These are phyloP conservation scores for Agriopis marginaria DNA, from an alignment of 2,888 invertebrate species.

Conservation along the genomic window DNA sequence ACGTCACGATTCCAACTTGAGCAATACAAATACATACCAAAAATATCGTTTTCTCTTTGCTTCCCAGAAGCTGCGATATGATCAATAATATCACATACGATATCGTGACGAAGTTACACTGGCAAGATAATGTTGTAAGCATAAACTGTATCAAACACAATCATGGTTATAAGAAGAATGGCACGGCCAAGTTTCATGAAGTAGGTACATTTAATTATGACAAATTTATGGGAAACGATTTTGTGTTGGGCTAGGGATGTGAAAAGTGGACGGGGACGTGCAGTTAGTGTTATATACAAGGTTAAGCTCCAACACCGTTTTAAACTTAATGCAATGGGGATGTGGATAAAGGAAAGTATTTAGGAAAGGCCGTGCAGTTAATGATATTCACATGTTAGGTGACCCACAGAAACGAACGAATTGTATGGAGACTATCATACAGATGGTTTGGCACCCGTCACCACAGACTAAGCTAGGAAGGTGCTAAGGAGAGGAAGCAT, in stretches of 20 bases:
- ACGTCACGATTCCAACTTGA: slow-evolving; percentile 73
- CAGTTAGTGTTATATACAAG: slow-evolving; percentile 57
- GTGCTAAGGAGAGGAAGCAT: slow-evolving; percentile 68
- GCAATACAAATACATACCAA: slow-evolving; percentile 82
- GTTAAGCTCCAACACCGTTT: slow-evolving; percentile 68
- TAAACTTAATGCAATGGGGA: slow-evolving; percentile 22
- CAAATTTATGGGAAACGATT: not conserved
- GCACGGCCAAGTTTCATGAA: slow-evolving; percentile 34
- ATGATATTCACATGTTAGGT: slow-evolving; percentile 59
- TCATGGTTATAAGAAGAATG: slow-evolving; percentile 17
- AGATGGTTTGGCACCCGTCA: slow-evolving; percentile 39
- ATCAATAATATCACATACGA: slow-evolving; percentile 70
- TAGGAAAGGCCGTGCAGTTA: slow-evolving; percentile 71
- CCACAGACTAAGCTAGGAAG: slow-evolving; percentile 69
- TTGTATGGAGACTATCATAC: slow-evolving; percentile 1
- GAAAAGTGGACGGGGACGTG: slow-evolving; percentile 71
- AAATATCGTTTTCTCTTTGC: slow-evolving; percentile 75
- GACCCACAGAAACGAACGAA: slow-evolving; percentile 49
- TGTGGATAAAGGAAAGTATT: slow-evolving; percentile 55
- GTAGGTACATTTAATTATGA: not conserved
- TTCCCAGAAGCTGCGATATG: slow-evolving; percentile 81
- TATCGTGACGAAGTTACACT: slow-evolving; percentile 48
- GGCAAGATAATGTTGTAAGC: slow-evolving; percentile 35
- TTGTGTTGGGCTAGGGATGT: slow-evolving; percentile 64
- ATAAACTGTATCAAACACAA: slow-evolving; percentile 21